Evolutionary conservation across 92 coral and sea anemone species (phyloP).

Genomic region (Palythoa caribaeorum): DNA sequence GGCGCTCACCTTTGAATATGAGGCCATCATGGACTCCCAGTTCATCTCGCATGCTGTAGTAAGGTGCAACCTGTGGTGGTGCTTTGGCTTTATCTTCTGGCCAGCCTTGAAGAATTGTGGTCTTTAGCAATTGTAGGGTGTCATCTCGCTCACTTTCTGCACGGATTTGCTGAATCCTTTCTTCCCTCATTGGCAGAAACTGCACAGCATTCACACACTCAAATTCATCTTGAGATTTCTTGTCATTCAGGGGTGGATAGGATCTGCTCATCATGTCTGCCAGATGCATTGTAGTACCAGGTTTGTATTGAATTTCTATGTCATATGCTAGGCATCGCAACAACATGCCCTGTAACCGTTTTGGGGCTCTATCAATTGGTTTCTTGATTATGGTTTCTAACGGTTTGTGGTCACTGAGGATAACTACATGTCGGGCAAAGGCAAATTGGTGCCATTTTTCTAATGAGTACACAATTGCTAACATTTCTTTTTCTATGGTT

Average conservation of each 20-base stretch:
- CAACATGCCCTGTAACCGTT: conserved; percentile 42
- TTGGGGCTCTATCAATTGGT: conserved; percentile 12
- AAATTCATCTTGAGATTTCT: conserved; percentile 16
- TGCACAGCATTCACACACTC: conserved; percentile 30
- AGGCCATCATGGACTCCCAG: too few species aligned
- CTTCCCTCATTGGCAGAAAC: conserved; percentile 47
- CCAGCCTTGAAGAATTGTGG: conserved; percentile 44
- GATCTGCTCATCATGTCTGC: too few species aligned
- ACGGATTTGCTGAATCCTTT: conserved; percentile 24
- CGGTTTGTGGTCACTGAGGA: not conserved
- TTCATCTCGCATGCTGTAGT: conserved; percentile 12
- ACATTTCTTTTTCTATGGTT: conserved; percentile 30
- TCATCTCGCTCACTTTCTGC: conserved; percentile 22
- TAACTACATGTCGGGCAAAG: conserved; percentile 26
- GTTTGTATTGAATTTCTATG: not conserved
- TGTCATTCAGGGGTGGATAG: not conserved
- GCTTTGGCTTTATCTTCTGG: conserved; percentile 26
- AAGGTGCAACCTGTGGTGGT: conserved; percentile 32
- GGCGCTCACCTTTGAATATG: not conserved
- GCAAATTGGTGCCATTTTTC: not conserved
- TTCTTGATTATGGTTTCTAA: conserved; percentile 33
- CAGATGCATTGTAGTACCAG: not conserved
- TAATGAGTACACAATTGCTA: not conserved
- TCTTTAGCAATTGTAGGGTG: conserved; percentile 14
- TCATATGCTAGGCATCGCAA: conserved; percentile 23